Evolutionary conservation across 2,113 vertebrate genomes (phyloP).

Genomic region (Myiagra hebetior): DNA sequence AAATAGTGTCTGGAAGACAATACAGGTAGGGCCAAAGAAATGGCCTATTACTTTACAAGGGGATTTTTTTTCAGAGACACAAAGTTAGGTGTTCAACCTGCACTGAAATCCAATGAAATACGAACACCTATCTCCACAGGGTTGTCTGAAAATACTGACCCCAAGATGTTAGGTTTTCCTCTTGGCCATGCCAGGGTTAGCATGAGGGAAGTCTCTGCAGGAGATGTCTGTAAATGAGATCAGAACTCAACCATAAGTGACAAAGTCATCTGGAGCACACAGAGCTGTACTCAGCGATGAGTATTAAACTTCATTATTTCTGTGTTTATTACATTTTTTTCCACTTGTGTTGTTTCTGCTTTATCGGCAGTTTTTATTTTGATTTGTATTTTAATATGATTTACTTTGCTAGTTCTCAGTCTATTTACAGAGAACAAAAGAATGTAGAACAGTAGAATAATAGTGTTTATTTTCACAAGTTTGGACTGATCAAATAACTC

Average conservation of each 20-base stretch:
- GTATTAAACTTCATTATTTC: background rate
- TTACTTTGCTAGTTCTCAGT: constrained; percentile 30
- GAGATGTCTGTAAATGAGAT: constrained; percentile 23
- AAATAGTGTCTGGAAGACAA: background rate
- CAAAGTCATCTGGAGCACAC: background rate
- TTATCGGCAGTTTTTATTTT: constrained; percentile 13
- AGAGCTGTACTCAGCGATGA: background rate
- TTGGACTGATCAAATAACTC: constrained; percentile 44
- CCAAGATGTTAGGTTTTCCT: background rate
- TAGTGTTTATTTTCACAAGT: constrained; percentile 61
- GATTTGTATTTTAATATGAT: constrained; percentile 31
- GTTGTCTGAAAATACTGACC: background rate
- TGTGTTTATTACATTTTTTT: background rate
- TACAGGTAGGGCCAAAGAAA: background rate
- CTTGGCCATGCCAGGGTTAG: background rate
- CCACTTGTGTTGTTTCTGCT: background rate
- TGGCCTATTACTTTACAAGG: background rate
- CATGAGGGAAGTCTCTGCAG: background rate
- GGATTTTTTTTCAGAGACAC: background rate
- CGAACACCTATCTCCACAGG: background rate
- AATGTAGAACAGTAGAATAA: constrained; percentile 56
- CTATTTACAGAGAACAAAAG: constrained; percentile 53
- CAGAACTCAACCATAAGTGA: constrained; percentile 29
- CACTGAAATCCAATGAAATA: background rate
- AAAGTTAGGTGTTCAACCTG: background rate